phyloP scores from a whole-genome alignment of 2,797 vertebrate genomes.

The Sciurus vulgaris region DNA sequence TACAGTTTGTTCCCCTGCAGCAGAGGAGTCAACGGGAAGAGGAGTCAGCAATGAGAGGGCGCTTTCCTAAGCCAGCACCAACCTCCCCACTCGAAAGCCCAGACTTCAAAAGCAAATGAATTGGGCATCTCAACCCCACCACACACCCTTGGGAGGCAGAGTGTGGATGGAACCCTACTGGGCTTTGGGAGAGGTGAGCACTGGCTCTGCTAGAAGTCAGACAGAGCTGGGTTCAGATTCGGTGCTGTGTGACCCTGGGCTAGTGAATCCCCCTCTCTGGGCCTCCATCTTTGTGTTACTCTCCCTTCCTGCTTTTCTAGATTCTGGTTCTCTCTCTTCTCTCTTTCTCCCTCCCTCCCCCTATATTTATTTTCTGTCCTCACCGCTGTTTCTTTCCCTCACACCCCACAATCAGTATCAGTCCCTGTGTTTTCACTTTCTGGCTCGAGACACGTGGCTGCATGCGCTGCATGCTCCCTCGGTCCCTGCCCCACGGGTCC shows the following conservation, averaged over 20 bases:
- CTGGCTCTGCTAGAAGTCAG: neutral
- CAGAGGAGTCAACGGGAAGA: neutral
- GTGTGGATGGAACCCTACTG: too few species aligned
- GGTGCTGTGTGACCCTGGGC: neutral
- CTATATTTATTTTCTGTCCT: neutral
- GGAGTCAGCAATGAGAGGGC: too few species aligned
- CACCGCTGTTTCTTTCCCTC: neutral
- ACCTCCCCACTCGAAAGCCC: neutral
- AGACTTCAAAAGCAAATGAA: neutral
- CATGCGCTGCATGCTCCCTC: too few species aligned
- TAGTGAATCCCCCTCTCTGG: neutral
- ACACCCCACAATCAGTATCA: too few species aligned
- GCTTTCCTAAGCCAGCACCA: neutral
- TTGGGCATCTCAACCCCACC: too few species aligned
- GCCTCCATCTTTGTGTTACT: neutral
- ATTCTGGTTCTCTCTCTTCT: neutral
- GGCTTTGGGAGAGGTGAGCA: neutral
- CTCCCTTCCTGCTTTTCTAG: neutral
- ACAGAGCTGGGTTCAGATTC: neutral
- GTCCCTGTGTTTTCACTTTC: too few species aligned
- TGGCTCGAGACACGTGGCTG: too few species aligned
- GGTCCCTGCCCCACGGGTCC: too few species aligned
- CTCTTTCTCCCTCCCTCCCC: neutral
- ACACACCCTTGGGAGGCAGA: neutral
- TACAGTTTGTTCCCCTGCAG: neutral